These are phyloP conservation scores for Aplysia californica DNA, from an alignment of 1,140 invertebrate species.

Conservation along the genomic window DNA sequence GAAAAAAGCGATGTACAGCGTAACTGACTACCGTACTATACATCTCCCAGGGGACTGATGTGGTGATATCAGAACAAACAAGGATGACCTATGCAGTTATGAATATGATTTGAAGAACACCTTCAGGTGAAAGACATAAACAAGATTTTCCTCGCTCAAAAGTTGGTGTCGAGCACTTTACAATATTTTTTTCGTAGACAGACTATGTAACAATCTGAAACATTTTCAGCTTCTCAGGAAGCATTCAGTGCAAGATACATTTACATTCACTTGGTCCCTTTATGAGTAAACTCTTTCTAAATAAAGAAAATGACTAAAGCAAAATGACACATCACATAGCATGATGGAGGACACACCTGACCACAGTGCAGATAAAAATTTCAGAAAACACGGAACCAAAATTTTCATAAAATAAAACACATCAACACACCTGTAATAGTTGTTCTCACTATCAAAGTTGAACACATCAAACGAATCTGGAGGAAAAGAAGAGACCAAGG, in stretches of 20 bases:
- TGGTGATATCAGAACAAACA: no score
- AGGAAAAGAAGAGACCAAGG: conserved; percentile 61
- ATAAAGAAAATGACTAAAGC: background rate
- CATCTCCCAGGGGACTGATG: no score
- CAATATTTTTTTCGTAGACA: conserved; percentile 4
- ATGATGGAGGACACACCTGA: background rate
- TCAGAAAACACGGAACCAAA: background rate
- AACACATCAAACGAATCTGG: conserved; percentile 92
- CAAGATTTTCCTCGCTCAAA: no score
- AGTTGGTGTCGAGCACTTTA: no score
- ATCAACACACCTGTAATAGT: conserved; percentile 75
- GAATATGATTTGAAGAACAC: no score
- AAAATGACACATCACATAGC: no score
- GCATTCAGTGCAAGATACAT: conserved; percentile 1
- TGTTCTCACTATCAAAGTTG: conserved; percentile 75
- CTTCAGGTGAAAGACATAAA: no score
- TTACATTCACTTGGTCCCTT: background rate
- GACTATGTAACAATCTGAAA: background rate
- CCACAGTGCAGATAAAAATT: background rate
- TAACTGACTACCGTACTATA: no score
- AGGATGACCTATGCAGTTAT: no score
- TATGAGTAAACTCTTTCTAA: background rate
- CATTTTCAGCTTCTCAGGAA: no score
- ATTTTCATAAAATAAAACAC: background rate
- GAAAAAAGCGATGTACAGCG: no score